Evolutionary conservation across 1,140 invertebrate species (phyloP).

Genomic region (Pemphigus obesinymphae): DNA sequence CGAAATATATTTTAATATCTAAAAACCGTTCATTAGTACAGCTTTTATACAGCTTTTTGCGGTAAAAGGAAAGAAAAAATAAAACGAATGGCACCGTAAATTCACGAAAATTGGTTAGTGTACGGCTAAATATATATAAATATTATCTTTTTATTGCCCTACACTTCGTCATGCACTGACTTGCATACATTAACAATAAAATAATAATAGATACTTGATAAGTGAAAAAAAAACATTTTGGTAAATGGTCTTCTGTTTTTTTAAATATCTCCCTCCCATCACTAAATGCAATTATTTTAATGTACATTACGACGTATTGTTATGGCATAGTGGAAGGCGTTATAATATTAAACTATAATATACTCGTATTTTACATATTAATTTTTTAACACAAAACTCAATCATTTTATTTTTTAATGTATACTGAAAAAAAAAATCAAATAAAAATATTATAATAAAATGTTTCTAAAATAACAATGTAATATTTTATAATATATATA

Average conservation of each 20-base stretch:
- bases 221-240: not conserved
- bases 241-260: not conserved
- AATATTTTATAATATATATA: too few relatives aligned
- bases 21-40: not conserved
- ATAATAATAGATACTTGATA: not conserved
- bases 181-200: not conserved
- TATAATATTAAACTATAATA: too few relatives aligned
- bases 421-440: not conserved
- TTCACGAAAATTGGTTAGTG: not conserved
- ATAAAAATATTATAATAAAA: too few relatives aligned
- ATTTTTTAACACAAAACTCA: not conserved
- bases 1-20: constrained; percentile 21
- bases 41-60: not conserved
- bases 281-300: too few relatives aligned
- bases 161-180: not conserved
- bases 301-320: too few relatives aligned
- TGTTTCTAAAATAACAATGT: too few relatives aligned
- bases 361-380: too few relatives aligned
- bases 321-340: too few relatives aligned
- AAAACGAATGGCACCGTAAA: not conserved
- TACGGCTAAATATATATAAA: too few relatives aligned
- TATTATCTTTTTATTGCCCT: not conserved
- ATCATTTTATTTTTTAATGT: not conserved
- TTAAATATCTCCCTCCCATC: too few relatives aligned
- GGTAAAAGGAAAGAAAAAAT: too few relatives aligned